Base-by-base conservation (phyloP, 2,113 vertebrate species). In the Peromyscus leucopus region DNA sequence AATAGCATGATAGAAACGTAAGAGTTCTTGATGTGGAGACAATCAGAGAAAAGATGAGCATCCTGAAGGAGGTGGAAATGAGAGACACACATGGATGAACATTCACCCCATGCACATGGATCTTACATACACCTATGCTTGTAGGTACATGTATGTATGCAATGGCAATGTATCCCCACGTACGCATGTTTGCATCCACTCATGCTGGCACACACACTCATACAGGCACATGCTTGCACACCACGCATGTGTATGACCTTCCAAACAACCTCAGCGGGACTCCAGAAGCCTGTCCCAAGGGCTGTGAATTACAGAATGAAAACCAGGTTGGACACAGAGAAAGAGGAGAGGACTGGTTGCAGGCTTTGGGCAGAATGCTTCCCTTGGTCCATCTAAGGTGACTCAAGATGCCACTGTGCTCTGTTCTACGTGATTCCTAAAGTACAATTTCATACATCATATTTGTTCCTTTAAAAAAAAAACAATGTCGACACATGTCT, bases 401-500 rank as follows among this genome's bases (percentile, higher is more conserved):
- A 84, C 12, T 80, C 22, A 26, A 72, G 88, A 89, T 61, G 28
- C 28, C n/a, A n/a, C 57, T 36, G 15, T 2, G 28, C 33, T 69
- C 72, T 42, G 48, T 71, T 76, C 85, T 88, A 57, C 57, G 17
- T 63, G 69, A 85, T 63, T 93, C 55, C 75, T 74, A 61, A 82
- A 94, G 82, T 74, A 28, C 39, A 83, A 85, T 63, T 94, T 85
- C 79, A 83, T 48, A 10, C 78, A 69, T 93, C 61, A 61, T 39
- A 67, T 91, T 97, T 72, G 28, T 91, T 67, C 93, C 8, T 5
- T 80, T 65, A 75, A 88, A n/a, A 39, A 21, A 63, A 90, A 85
- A 91, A 17, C 15, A 76, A 61, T 6, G 36, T 83, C 93, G 93
- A 96, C 94, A 92, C 61, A 24, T 91, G 72, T 93, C 94, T 96